Percentiles rank a stretch among this genome's conserved stretches.
phyloP scores from a whole-genome alignment of 2,113 vertebrate genomes.

The Centropus bengalensis region DNA sequence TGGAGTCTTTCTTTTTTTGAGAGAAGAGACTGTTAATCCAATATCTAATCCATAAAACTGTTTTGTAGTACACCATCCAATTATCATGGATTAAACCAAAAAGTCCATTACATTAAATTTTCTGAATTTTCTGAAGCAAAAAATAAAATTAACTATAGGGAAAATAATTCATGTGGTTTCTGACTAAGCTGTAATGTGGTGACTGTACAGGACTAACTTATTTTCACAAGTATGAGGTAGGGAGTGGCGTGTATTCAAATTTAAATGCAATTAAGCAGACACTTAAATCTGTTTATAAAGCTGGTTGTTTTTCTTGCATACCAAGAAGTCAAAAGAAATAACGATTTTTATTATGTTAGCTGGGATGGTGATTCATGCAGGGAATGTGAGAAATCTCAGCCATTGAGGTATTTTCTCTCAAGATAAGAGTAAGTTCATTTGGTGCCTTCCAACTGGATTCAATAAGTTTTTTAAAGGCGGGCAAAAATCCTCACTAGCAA shows the following conservation, averaged over 20 bases:
- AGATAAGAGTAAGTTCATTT: neutral
- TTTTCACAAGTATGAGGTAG: neutral
- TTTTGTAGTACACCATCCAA: rapidly evolving
- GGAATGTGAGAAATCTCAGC: neutral
- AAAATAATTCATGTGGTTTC: neutral
- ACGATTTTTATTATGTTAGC: neutral
- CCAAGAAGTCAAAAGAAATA: neutral
- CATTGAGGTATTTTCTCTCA: neutral
- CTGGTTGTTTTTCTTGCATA: neutral
- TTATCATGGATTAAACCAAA: neutral
- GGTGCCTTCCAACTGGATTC: neutral
- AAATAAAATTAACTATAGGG: neutral
- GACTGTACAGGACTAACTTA: neutral
- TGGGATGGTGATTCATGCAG: neutral
- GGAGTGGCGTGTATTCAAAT: neutral
- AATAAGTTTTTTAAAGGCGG: neutral
- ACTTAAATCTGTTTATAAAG: slow-evolving; percentile 3
- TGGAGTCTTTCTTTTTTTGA: neutral
- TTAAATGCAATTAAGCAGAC: slow-evolving; percentile 19
- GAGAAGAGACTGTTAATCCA: neutral
- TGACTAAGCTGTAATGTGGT: neutral
- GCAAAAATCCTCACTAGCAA: neutral
- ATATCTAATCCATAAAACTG: neutral
- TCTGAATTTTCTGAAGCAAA: neutral
- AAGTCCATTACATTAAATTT: neutral